phyloP scores from a whole-genome alignment of 2,797 vertebrate genomes.

The Coilia nasus region DNA sequence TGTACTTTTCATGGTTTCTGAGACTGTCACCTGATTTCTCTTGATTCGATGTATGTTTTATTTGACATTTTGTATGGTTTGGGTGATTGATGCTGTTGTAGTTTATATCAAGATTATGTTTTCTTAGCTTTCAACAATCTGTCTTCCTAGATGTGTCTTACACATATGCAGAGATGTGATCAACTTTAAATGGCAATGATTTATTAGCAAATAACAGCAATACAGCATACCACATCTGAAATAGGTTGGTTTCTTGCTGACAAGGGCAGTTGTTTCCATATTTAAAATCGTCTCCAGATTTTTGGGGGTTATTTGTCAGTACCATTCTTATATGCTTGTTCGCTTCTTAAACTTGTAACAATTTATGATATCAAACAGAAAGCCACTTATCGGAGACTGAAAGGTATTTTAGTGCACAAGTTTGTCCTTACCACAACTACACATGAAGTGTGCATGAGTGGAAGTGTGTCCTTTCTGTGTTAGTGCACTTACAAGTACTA shows the following conservation, averaged over 20 bases:
- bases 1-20: slow-evolving; percentile 29
- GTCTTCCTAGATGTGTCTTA: slow-evolving; percentile 80
- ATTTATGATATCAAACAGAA: slow-evolving; percentile 72
- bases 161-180: slow-evolving; percentile 75
- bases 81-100: slow-evolving; percentile 17
- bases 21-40: slow-evolving; percentile 3
- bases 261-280: slow-evolving; percentile 65
- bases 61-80: slow-evolving; percentile 19
- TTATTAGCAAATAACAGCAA: slow-evolving; percentile 79
- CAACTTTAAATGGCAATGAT: slow-evolving; percentile 66
- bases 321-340: slow-evolving; percentile 66
- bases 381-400: slow-evolving; percentile 69
- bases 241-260: slow-evolving; percentile 71
- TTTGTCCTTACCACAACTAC: slow-evolving; percentile 43
- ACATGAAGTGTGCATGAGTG: slow-evolving; percentile 67
- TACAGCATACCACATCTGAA: slow-evolving; percentile 77
- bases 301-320: slow-evolving; percentile 25
- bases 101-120: slow-evolving; percentile 62
- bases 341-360: slow-evolving; percentile 70
- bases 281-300: slow-evolving; percentile 68
- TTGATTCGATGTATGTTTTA: slow-evolving; percentile 17
- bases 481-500: slow-evolving; percentile 76
- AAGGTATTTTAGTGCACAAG: slow-evolving; percentile 45
- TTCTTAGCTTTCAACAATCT: slow-evolving; percentile 75
- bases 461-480: slow-evolving; percentile 54